Evolutionary conservation across 2,797 vertebrate genomes (phyloP).

Genomic region (Microctenopoma steveboyesi): DNA sequence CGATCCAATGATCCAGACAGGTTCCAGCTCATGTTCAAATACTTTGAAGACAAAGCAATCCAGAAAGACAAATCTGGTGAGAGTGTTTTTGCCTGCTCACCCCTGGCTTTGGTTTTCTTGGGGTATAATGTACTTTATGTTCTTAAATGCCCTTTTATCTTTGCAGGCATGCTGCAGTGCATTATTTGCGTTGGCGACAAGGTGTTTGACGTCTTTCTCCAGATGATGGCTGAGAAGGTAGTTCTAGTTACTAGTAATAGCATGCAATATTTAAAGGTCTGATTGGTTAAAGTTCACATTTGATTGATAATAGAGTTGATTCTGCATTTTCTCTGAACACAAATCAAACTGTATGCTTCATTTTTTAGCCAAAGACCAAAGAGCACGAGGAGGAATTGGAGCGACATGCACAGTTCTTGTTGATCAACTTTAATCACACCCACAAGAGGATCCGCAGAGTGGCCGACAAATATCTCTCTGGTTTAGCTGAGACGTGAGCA

Average conservation of each 20-base stretch:
- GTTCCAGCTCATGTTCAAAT: constrained; percentile 97
- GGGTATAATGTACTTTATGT: not conserved
- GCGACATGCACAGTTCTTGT: constrained; percentile 93
- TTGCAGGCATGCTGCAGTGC: constrained; percentile 97
- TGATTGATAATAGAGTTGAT: not conserved
- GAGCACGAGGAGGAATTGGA: constrained; percentile 96
- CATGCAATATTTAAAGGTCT: not conserved
- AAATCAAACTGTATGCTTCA: constrained; percentile 3
- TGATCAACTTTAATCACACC: constrained; percentile 98
- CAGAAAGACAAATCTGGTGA: constrained; percentile 97
- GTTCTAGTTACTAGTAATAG: not conserved
- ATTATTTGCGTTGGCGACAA: constrained; percentile 97
- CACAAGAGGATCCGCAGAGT: constrained; percentile 98
- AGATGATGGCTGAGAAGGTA: constrained; percentile 99
- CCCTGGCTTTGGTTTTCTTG: not conserved
- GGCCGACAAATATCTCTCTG: constrained; percentile 97
- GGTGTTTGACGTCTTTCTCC: constrained; percentile 97
- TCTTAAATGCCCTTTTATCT: not conserved
- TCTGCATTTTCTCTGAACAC: not conserved
- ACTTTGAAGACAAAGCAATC: constrained; percentile 97
- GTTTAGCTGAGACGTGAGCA: constrained; percentile 95
- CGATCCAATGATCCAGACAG: constrained; percentile 92
- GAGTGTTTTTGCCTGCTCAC: constrained; percentile 19
- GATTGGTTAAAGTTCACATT: not conserved
- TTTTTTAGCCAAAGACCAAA: constrained; percentile 93